phyloP scores from a whole-genome alignment of 2,797 vertebrate genomes.

The Enteromius argenteus region DNA sequence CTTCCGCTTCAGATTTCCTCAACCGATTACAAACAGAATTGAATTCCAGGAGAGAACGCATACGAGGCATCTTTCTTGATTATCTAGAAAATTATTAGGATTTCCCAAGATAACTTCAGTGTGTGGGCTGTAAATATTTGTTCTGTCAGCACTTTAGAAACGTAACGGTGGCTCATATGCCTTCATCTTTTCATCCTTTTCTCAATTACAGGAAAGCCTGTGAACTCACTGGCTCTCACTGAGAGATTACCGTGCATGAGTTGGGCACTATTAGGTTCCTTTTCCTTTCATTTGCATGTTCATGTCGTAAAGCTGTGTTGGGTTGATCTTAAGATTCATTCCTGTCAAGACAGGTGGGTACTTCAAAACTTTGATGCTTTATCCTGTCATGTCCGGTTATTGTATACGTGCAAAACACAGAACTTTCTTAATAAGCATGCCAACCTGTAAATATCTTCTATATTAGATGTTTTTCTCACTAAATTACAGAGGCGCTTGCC shows the following conservation, averaged over 20 bases:
- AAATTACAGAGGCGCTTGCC: conserved; percentile 19
- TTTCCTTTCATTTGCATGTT: conserved; percentile 14
- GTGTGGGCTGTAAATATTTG: conserved; percentile 62
- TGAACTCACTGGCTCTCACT: conserved; percentile 15
- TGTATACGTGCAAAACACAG: neutral
- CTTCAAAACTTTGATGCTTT: neutral
- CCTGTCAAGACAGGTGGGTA: neutral
- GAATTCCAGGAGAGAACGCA: conserved; percentile 47
- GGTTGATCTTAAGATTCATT: neutral
- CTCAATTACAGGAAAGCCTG: conserved; percentile 26
- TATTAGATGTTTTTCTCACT: neutral
- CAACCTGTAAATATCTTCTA: conserved; percentile 17
- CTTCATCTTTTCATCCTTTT: conserved; percentile 52
- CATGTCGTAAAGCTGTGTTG: neutral
- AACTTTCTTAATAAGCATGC: conserved; percentile 4
- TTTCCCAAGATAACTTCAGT: conserved; percentile 44
- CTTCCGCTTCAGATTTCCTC: conserved; percentile 32
- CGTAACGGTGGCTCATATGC: conserved; percentile 63
- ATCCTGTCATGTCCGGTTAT: neutral
- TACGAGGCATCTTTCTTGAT: conserved; percentile 53
- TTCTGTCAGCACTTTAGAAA: conserved; percentile 72
- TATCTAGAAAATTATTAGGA: conserved; percentile 52
- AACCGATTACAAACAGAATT: conserved; percentile 35
- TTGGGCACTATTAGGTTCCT: conserved; percentile 6
- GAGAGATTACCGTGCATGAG: conserved; percentile 12